Conservation (phyloP, 2,888 invertebrate species). For the Eurois occulta region DNA sequence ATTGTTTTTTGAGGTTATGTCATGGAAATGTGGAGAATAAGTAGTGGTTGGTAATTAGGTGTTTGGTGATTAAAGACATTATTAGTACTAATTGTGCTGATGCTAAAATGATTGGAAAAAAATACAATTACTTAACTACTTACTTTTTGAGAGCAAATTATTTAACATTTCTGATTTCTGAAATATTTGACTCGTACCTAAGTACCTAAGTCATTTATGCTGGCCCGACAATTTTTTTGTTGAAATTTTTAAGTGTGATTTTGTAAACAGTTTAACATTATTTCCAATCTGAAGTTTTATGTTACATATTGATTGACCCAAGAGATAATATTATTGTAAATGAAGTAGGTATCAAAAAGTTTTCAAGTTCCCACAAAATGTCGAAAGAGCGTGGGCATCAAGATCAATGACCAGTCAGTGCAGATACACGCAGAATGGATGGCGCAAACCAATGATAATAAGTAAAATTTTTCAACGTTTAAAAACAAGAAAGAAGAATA, state of each 20-base stretch:
- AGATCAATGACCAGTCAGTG: slow-evolving; percentile 75
- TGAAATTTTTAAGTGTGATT: not conserved
- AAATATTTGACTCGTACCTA: not conserved
- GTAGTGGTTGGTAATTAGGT: slow-evolving; percentile 9
- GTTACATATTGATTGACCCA: slow-evolving; percentile 8
- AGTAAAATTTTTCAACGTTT: slow-evolving; percentile 67
- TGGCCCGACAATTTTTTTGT: no score
- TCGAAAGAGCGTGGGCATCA: slow-evolving; percentile 74
- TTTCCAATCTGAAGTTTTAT: not conserved
- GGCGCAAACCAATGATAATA: slow-evolving; percentile 69
- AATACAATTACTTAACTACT: not conserved
- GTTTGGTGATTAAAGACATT: not conserved
- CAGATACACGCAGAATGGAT: slow-evolving; percentile 77
- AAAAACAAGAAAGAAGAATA: slow-evolving; percentile 67
- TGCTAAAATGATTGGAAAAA: not conserved
- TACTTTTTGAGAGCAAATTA: not conserved
- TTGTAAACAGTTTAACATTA: not conserved
- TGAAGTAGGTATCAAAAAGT: slow-evolving; percentile 36
- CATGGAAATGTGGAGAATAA: slow-evolving; percentile 22
- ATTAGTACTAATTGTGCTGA: not conserved
- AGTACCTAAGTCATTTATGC: not conserved
- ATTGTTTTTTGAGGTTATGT: slow-evolving; percentile 26
- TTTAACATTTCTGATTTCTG: not conserved
- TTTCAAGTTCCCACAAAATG: slow-evolving; percentile 67
- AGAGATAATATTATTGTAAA: slow-evolving; percentile 33